These are phyloP conservation scores for Athalia rosae DNA, from an alignment of 2,888 invertebrate species.

Conservation along the genomic window DNA sequence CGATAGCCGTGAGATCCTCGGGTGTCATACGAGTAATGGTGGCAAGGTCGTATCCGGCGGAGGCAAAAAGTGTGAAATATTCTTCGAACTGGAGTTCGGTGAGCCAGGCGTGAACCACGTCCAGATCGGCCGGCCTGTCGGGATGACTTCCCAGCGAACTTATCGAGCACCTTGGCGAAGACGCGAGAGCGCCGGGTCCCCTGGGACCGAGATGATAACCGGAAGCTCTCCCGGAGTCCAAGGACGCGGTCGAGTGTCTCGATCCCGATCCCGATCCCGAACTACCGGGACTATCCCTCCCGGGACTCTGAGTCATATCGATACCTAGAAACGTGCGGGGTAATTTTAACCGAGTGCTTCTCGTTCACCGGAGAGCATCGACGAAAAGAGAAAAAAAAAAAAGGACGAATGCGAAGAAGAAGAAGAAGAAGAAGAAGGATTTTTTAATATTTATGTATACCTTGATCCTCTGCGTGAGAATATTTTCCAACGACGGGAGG, in stretches of 20 bases:
- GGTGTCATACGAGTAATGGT: constrained; percentile 99
- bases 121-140: constrained; percentile 81
- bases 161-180: constrained; percentile 82
- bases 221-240: constrained; percentile 95
- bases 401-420: too few species aligned
- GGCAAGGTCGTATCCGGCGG: constrained; percentile 97
- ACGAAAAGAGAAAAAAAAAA: too few species aligned
- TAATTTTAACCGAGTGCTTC: background rate
- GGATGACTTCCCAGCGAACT: constrained; percentile 76
- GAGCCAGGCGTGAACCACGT: constrained; percentile 96
- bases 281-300: constrained; percentile 94
- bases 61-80: constrained; percentile 93
- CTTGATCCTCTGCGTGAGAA: constrained; percentile 76
- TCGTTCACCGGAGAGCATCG: too few species aligned
- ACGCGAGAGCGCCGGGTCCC: constrained; percentile 77
- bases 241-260: constrained; percentile 90
- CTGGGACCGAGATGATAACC: constrained; percentile 79
- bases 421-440: too few species aligned
- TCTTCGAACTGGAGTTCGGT: constrained; percentile 95
- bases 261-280: constrained; percentile 92
- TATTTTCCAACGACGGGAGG: constrained; percentile 77
- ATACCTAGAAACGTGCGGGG: constrained; percentile 67
- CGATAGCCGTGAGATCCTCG: constrained; percentile 91
- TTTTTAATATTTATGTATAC: constrained; percentile 52
- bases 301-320: constrained; percentile 81